phyloP scores from a whole-genome alignment of 2,797 vertebrate genomes.

The Chiroxiphia lanceolata region DNA sequence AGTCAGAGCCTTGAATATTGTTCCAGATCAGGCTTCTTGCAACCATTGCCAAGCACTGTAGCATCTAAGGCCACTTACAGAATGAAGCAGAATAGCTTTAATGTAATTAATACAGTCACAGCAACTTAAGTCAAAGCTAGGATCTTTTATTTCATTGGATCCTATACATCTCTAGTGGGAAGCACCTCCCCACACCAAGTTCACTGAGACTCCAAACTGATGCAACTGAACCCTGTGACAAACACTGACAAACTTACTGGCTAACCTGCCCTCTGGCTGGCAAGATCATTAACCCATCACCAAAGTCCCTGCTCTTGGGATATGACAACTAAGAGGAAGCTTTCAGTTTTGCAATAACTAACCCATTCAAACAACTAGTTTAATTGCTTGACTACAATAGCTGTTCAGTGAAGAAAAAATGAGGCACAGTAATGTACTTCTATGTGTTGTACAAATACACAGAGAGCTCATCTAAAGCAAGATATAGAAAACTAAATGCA shows the following conservation, averaged over 20 bases:
- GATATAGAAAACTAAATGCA: neutral
- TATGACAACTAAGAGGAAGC: neutral
- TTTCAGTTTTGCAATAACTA: neutral
- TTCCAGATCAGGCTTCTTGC: neutral
- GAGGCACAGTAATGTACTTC: neutral
- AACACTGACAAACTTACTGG: neutral
- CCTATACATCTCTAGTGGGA: neutral
- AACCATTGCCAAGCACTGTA: neutral
- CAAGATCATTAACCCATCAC: neutral
- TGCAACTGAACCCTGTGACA: neutral
- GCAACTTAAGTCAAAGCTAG: neutral
- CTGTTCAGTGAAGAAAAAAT: neutral
- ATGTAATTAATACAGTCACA: neutral
- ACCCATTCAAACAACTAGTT: neutral
- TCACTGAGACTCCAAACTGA: neutral
- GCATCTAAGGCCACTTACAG: neutral
- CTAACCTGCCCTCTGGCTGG: neutral
- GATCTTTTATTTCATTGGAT: neutral
- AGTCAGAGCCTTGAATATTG: neutral
- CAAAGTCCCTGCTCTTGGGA: neutral
- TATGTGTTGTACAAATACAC: neutral
- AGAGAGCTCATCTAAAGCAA: neutral
- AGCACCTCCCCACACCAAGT: fast-evolving
- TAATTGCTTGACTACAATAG: neutral
- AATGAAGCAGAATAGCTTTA: neutral